Base-by-base conservation (phyloP, 2,113 vertebrate genomes). In the Steatornis caripensis region DNA sequence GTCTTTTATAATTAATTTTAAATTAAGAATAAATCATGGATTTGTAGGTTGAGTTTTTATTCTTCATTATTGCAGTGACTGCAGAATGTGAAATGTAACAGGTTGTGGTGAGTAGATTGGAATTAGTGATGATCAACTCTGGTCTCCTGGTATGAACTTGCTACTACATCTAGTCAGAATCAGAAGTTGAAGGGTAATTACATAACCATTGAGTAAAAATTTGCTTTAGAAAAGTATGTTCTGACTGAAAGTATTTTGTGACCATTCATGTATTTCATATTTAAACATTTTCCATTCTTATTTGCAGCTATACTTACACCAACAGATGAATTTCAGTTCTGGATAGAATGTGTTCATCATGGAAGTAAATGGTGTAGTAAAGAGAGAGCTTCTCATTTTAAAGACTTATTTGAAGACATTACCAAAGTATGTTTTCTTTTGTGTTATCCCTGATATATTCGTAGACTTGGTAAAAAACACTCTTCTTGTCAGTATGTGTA, bases 241-340 rank as follows among this genome's bases (percentile, higher is more conserved):
- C 12, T 72, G 26, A 48, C 14, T 46, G 71, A 54, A 76, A 37
- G 12, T 69, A 57, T 58, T 84, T 72, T 79, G 60, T 58, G 54
- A 81, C 19, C 3, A 9, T 85, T 30, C 0, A 1, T 80, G 17
- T 80, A 27, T 82, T 82, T 89, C 0, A 20, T 61, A 37, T 60
- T 23, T 68, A 45, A 91, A 61, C 37, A 49, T 91, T 95, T 91
- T 87, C 45, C 37, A 4, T 92, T 92, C 72, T n/a, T 83, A 34
- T 91, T 97, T 98, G 49, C 90, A 99, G 99, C 99, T 94, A 99
- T 99, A 95, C 97, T 99, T 89, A 99, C 98, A 70, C 99, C 99
- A 54, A 97, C 55, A 97, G 99, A 99, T 98, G 99, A 99, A 95
- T 99, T 99, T 97, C 98, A 99, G 95, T 99, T 99, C 97, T 99